Conservation (phyloP, 2,797 vertebrate genomes). For the Ctenochaetus hawaiiensis region DNA sequence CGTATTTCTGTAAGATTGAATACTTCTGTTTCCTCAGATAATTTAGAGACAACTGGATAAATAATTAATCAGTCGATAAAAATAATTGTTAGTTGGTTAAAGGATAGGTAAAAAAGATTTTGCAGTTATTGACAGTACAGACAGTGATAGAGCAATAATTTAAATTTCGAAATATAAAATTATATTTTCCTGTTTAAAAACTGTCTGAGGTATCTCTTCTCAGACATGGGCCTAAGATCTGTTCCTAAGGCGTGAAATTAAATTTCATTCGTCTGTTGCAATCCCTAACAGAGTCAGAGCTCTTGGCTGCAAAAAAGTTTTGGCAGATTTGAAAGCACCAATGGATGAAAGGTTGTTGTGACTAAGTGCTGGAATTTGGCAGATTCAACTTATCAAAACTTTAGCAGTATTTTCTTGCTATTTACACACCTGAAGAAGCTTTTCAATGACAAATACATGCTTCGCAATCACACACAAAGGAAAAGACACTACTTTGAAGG, state of each 20-base stretch:
- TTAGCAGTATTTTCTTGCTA: not conserved
- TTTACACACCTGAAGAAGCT: not conserved
- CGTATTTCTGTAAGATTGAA: not conserved
- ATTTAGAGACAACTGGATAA: not conserved
- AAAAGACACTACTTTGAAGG: too few relatives aligned
- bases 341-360: not conserved
- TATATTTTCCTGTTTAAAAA: not conserved
- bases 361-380: slow-evolving; percentile 8
- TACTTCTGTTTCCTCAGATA: not conserved
- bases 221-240: not conserved
- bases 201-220: not conserved
- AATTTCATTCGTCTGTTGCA: not conserved
- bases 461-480: not conserved
- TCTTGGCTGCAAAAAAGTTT: slow-evolving; percentile 10
- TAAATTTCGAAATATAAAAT: not conserved
- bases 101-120: not conserved
- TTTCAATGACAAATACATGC: not conserved
- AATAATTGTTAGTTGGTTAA: not conserved
- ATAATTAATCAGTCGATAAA: not conserved
- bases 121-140: not conserved
- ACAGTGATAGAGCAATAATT: not conserved
- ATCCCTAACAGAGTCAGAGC: not conserved
- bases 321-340: slow-evolving; percentile 1
- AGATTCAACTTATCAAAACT: not conserved
- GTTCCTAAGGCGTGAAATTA: slow-evolving; percentile 27